Conservation (phyloP, 2,797 vertebrate species). For the Megalops cyprinoides region DNA sequence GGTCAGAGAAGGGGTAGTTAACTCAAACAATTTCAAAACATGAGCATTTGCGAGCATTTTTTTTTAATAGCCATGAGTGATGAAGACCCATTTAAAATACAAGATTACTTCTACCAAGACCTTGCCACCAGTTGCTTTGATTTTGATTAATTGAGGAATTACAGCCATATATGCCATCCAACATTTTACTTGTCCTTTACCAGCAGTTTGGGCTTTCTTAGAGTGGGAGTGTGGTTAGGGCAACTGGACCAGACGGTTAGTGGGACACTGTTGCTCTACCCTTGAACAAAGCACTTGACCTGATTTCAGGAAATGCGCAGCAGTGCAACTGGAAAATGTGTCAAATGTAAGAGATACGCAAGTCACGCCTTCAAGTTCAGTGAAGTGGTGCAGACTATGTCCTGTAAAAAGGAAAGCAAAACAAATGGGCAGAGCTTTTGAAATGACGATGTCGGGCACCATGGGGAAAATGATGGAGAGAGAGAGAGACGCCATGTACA, state of each 20-base stretch:
- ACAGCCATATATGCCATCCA: neutral
- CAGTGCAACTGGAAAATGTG: neutral
- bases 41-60: neutral
- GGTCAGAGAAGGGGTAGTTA: constrained; percentile 26
- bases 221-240: neutral
- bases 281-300: neutral
- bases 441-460: neutral
- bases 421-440: neutral
- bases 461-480: neutral
- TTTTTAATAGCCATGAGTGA: neutral
- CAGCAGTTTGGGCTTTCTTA: too few relatives aligned
- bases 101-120: neutral
- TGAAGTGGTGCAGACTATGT: neutral
- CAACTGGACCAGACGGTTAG: neutral
- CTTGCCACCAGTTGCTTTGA: neutral
- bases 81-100: neutral
- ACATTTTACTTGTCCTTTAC: neutral
- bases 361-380: neutral
- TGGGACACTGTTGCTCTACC: neutral
- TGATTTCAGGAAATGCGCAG: neutral
- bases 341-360: neutral
- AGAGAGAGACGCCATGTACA: neutral
- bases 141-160: neutral
- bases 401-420: neutral
- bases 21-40: constrained; percentile 7